Conservation (phyloP, 2,797 vertebrate species). For the Steatocranus sp. region DNA sequence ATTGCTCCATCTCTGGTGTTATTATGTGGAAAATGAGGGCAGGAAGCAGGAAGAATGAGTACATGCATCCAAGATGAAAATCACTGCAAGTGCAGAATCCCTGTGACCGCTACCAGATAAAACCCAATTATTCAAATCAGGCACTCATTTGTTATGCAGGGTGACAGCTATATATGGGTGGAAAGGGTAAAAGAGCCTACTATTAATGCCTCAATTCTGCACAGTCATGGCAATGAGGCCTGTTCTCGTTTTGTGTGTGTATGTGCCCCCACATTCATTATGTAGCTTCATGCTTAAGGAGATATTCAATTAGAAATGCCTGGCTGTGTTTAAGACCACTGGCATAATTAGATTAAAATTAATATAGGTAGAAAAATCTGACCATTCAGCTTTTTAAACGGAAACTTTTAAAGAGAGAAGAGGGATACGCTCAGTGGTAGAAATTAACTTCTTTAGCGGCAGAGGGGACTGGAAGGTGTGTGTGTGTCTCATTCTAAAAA, state of each 20-base stretch:
- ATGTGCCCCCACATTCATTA: slow-evolving; percentile 32
- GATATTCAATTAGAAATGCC: slow-evolving; percentile 49
- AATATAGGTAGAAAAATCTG: slow-evolving; percentile 21
- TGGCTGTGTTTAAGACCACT: slow-evolving; percentile 37
- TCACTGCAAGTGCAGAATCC: slow-evolving; percentile 1
- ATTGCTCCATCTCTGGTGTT: background rate
- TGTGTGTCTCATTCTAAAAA: background rate
- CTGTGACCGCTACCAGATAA: background rate
- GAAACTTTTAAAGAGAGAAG: background rate
- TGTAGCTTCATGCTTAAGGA: slow-evolving; percentile 8
- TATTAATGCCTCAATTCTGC: slow-evolving; percentile 34
- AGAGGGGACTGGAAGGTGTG: background rate
- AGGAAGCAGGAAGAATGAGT: background rate
- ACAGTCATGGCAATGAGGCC: slow-evolving; percentile 27
- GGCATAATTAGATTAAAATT: slow-evolving; percentile 43
- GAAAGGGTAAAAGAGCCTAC: slow-evolving; percentile 28
- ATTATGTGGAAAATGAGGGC: background rate
- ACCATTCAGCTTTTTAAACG: slow-evolving; percentile 32
- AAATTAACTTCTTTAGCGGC: background rate
- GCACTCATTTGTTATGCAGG: slow-evolving; percentile 32
- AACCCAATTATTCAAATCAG: slow-evolving; percentile 54
- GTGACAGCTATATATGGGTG: slow-evolving; percentile 17
- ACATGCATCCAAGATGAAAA: background rate
- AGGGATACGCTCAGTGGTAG: background rate
- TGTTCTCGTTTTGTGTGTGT: background rate